phyloP scores from a whole-genome alignment of 2,797 vertebrate genomes.

The Petrocephalus schoutedeni region DNA sequence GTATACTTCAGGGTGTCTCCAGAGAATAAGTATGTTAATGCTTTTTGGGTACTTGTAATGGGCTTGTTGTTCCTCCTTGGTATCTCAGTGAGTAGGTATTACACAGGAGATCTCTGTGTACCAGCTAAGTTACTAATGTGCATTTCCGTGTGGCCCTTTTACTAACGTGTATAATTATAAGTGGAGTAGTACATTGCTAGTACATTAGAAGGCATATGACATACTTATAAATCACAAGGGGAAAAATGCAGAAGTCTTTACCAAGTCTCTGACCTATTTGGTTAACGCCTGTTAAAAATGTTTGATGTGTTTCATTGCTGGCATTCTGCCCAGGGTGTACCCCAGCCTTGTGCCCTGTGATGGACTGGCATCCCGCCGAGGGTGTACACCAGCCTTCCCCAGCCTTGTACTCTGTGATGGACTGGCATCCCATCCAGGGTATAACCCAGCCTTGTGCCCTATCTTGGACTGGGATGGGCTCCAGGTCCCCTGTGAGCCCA shows the following conservation, averaged over 20 bases:
- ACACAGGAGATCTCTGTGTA: not conserved
- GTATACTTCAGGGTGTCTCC: not conserved
- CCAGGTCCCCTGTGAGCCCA: no score
- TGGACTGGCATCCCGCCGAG: not conserved
- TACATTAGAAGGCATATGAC: not conserved
- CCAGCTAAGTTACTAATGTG: not conserved
- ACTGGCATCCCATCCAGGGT: not conserved
- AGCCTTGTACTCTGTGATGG: not conserved
- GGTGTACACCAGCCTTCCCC: not conserved
- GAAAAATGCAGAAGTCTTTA: not conserved
- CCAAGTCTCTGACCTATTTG: constrained; percentile 2
- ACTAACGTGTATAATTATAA: not conserved
- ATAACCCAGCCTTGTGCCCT: not conserved
- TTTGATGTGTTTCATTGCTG: not conserved
- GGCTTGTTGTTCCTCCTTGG: not conserved
- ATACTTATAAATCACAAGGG: constrained; percentile 10
- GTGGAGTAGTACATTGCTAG: not conserved
- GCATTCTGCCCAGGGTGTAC: not conserved
- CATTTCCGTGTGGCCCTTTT: not conserved
- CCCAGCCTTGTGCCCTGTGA: not conserved
- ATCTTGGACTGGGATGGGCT: not conserved
- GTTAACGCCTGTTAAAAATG: not conserved
- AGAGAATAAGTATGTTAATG: not conserved
- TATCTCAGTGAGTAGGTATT: not conserved
- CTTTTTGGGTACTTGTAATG: not conserved